Conservation (phyloP, 2,888 invertebrate genomes). For the Tenthredo livida region DNA sequence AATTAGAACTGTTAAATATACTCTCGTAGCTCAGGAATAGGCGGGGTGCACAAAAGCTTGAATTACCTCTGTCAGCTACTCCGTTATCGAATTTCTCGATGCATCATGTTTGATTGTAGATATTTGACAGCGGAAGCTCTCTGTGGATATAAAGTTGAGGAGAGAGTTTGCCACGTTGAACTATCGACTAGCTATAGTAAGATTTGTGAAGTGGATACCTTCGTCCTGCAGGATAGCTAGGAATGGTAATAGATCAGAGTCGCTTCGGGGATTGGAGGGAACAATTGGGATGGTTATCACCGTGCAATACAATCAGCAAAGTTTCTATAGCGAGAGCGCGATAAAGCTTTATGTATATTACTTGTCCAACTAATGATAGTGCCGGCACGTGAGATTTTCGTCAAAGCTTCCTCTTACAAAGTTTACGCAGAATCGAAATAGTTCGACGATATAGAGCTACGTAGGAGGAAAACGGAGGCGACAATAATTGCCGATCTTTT, state of each 20-base stretch:
- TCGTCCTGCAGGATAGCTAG: constrained; percentile 19
- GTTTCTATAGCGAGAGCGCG: constrained; percentile 63
- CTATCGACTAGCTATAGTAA: not conserved
- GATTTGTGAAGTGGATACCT: constrained; percentile 21
- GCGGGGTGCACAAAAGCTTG: constrained; percentile 10
- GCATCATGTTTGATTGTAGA: not conserved
- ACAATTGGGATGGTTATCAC: constrained; percentile 61
- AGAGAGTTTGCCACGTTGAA: not conserved
- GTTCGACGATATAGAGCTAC: not conserved
- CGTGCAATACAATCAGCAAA: constrained; percentile 66
- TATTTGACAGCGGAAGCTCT: not conserved
- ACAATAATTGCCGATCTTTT: constrained; percentile 1
- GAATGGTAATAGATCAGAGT: constrained; percentile 60
- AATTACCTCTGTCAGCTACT: not conserved
- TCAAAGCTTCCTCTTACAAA: constrained; percentile 59
- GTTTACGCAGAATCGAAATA: constrained; percentile 37
- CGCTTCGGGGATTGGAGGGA: constrained; percentile 61
- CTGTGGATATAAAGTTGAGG: not conserved
- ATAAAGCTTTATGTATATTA: constrained; percentile 69
- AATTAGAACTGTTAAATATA: constrained; percentile 63
- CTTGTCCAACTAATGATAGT: constrained; percentile 64
- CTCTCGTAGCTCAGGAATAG: not conserved
- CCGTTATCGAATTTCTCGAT: not conserved
- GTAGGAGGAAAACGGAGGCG: not conserved
- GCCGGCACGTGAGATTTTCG: constrained; percentile 66